phyloP scores from a whole-genome alignment of 2,888 invertebrate species.

The Limnephilus rhombicus region DNA sequence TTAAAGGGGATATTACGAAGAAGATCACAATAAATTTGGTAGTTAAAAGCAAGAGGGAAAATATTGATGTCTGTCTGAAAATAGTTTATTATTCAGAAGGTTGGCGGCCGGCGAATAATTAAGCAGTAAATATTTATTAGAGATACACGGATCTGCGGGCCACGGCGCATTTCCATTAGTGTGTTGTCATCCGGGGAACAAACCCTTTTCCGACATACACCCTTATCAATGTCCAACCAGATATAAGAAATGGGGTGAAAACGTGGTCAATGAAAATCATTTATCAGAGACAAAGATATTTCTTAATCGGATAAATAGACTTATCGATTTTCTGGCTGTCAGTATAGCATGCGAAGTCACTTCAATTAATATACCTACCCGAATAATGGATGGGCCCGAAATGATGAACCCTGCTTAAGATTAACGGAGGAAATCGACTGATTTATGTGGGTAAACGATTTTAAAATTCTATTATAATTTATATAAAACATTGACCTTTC shows the following conservation, averaged over 20 bases:
- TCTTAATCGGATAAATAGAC: slow-evolving; percentile 36
- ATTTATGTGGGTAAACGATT: background rate
- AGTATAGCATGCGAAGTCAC: background rate
- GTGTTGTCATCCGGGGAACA: slow-evolving; percentile 52
- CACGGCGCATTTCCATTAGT: slow-evolving; percentile 51
- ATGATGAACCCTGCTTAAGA: background rate
- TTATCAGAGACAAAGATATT: slow-evolving; percentile 42
- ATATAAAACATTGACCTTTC: background rate
- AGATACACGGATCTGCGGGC: slow-evolving; percentile 41
- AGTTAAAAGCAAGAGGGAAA: background rate
- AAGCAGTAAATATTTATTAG: slow-evolving; percentile 55
- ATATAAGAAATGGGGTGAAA: slow-evolving; percentile 49
- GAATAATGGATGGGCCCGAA: background rate
- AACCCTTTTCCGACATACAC: slow-evolving; percentile 53
- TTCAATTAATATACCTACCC: background rate
- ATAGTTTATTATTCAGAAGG: background rate
- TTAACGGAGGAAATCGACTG: background rate
- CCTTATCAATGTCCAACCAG: slow-evolving; percentile 58
- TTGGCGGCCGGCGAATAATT: slow-evolving; percentile 30
- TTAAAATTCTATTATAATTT: background rate
- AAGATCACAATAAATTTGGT: background rate
- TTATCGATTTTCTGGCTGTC: slow-evolving; percentile 11
- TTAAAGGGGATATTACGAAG: background rate
- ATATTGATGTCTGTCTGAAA: slow-evolving; percentile 1
- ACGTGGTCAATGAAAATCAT: slow-evolving; percentile 47